Evolutionary conservation across 2,797 vertebrate species (phyloP).

Genomic region (Trematomus bernacchii): DNA sequence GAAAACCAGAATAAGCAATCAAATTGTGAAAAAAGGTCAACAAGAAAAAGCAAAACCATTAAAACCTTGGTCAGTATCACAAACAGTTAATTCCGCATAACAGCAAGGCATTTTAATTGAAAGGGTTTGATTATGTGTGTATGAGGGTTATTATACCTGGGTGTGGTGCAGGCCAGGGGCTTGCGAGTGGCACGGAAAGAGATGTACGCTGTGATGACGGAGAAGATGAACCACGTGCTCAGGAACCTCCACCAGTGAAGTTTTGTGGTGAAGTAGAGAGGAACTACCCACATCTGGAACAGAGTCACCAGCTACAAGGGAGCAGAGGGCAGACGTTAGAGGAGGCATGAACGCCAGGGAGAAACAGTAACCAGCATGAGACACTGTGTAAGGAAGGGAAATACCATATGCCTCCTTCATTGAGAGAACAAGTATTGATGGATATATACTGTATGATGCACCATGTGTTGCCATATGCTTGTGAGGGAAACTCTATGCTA

Average conservation of each 20-base stretch:
- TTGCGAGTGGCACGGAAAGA: conserved; percentile 96
- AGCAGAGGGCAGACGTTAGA: conserved; percentile 42
- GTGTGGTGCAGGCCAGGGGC: conserved; percentile 94
- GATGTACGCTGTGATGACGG: conserved; percentile 94
- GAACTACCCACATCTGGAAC: conserved; percentile 99
- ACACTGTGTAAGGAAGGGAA: not conserved
- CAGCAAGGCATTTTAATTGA: not conserved
- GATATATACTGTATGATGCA: not conserved
- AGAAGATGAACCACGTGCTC: conserved; percentile 95
- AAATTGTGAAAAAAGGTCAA: too few species aligned
- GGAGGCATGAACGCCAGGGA: not conserved
- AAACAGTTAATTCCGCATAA: not conserved
- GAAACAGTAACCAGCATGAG: not conserved
- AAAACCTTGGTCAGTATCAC: not conserved
- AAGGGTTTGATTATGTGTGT: not conserved
- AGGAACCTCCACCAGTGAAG: conserved; percentile 98
- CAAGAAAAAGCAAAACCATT: too few species aligned
- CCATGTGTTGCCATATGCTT: not conserved
- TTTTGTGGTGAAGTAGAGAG: conserved; percentile 98
- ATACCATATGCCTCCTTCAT: not conserved
- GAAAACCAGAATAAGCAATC: too few species aligned
- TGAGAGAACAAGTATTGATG: not conserved
- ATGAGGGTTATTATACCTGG: conserved; percentile 84
- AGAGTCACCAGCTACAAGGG: conserved; percentile 93
- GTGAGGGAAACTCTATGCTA: not conserved